These are phyloP conservation scores for Drosophila nasuta DNA, from an alignment of 1,140 invertebrate genomes.

Conservation along the genomic window DNA sequence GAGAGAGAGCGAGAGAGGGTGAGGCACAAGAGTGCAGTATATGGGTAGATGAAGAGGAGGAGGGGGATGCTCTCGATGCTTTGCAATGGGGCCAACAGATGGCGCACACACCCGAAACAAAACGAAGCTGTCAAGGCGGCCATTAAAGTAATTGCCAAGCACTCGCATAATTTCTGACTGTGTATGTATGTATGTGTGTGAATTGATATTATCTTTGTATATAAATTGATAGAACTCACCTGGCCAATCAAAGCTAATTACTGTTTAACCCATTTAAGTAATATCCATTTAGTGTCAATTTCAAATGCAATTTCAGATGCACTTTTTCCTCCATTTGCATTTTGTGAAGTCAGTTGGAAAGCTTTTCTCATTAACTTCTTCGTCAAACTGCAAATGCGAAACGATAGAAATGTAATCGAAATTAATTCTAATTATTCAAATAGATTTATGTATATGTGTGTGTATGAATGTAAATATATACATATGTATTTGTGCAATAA, in stretches of 20 bases:
- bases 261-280: too few species aligned
- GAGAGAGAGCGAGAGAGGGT: background rate
- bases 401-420: too few species aligned
- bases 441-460: background rate
- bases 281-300: too few species aligned
- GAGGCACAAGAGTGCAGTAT: too few species aligned
- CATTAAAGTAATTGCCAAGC: slow-evolving; percentile 32
- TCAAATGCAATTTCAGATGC: too few species aligned
- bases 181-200: background rate
- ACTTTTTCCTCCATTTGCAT: too few species aligned
- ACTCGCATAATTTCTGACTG: slow-evolving; percentile 9
- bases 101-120: slow-evolving; percentile 19
- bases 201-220: background rate
- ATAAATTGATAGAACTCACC: too few species aligned
- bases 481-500: background rate
- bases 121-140: background rate
- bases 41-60: background rate
- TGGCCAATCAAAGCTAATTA: too few species aligned
- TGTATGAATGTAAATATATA: background rate
- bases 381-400: too few species aligned
- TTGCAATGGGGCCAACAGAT: slow-evolving; percentile 27
- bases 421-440: too few species aligned
- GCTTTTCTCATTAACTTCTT: too few species aligned
- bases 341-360: too few species aligned
- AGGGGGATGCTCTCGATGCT: background rate